A percentile compares a stretch with the other conserved stretches of the same genome.
Evolutionary conservation across 2,797 vertebrate species (phyloP).

Genomic region (Zenarchopterus dispar): DNA sequence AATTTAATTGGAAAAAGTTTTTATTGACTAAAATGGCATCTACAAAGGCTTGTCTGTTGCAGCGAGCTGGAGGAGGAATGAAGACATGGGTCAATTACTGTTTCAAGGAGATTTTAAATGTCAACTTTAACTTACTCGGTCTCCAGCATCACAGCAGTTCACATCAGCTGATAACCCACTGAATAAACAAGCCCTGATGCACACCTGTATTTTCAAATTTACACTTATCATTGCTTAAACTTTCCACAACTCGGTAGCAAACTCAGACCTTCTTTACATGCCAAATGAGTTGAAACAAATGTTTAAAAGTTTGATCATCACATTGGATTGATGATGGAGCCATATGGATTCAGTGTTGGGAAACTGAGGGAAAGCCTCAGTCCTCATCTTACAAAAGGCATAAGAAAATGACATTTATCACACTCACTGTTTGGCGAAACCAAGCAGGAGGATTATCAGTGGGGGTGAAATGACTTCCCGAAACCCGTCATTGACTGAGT

Average conservation of each 20-base stretch:
- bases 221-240: conserved; percentile 11
- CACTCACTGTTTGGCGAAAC: conserved; percentile 51
- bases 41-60: conserved; percentile 9
- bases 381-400: conserved; percentile 29
- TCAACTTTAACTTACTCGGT: conserved; percentile 30
- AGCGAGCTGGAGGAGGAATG: conserved; percentile 12
- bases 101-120: conserved; percentile 41
- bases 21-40: conserved; percentile 36
- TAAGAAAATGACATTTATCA: conserved; percentile 55
- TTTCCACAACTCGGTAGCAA: background rate
- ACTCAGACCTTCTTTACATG: background rate
- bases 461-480: conserved; percentile 70
- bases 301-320: conserved; percentile 1
- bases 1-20: conserved; percentile 38
- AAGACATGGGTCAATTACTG: conserved; percentile 10
- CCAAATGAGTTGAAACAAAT: conserved; percentile 10
- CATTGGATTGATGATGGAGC: conserved; percentile 5
- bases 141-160: conserved; percentile 11
- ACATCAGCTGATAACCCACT: conserved; percentile 24
- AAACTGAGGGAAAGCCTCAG: conserved; percentile 30
- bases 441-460: conserved; percentile 51
- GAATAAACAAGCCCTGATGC: conserved; percentile 5
- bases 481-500: conserved; percentile 77
- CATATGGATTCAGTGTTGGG: conserved; percentile 23
- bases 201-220: conserved; percentile 11